Conservation (phyloP, 2,113 vertebrate species). For the Chelonoidis abingdonii region DNA sequence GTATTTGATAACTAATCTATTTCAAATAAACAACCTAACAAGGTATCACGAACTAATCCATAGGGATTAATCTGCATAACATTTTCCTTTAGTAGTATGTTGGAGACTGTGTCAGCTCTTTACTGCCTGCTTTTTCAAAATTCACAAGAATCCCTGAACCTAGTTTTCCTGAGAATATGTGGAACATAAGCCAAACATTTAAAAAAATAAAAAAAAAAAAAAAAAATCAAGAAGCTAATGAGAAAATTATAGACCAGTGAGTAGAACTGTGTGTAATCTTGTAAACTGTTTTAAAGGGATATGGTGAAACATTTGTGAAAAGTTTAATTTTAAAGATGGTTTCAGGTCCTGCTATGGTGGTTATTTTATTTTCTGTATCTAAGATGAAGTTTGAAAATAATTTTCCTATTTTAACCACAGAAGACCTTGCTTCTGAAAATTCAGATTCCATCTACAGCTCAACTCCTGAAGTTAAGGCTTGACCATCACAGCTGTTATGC, state of each 20-base stretch:
- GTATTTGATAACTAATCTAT: background rate
- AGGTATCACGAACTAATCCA: background rate
- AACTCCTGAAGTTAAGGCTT: slow-evolving; percentile 94
- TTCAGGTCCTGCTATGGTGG: background rate
- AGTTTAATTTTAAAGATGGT: background rate
- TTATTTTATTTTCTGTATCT: background rate
- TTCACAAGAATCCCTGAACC: background rate
- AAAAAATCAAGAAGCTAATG: background rate
- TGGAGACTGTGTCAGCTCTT: background rate
- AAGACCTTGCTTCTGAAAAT: slow-evolving; percentile 94
- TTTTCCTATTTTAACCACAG: slow-evolving; percentile 73
- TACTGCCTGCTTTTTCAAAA: slow-evolving; percentile 16
- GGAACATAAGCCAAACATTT: background rate
- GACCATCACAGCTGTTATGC: slow-evolving; percentile 65
- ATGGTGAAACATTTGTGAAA: background rate
- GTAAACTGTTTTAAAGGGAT: background rate
- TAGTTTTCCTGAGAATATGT: background rate
- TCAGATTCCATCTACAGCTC: slow-evolving; percentile 90
- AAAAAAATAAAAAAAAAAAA: too few species aligned
- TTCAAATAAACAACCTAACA: background rate
- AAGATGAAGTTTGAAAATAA: background rate
- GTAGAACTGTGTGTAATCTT: background rate
- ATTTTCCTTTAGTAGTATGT: background rate
- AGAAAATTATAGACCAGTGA: background rate
- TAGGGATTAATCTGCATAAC: background rate